These are phyloP conservation scores for Takifugu flavidus DNA, from an alignment of 2,113 vertebrate species.

Conservation along the genomic window DNA sequence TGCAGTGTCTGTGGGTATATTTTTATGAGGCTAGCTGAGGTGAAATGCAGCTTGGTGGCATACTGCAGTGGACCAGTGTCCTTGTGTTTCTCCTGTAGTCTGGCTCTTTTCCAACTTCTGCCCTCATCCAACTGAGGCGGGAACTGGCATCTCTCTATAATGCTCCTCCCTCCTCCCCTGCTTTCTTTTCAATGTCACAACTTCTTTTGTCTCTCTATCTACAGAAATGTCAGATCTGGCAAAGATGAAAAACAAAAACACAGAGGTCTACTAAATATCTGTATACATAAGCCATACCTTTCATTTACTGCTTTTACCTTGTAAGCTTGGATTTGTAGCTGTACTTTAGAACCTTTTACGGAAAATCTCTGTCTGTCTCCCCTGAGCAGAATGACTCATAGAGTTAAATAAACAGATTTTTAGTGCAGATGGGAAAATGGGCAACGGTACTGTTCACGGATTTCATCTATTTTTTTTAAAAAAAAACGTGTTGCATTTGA, in stretches of 20 bases:
- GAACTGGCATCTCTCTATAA: constrained; percentile 29
- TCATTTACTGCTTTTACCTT: constrained; percentile 10
- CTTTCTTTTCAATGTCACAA: constrained; percentile 6
- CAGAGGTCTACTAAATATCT: constrained; percentile 14
- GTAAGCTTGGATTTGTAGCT: constrained; percentile 3
- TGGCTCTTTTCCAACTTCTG: constrained; percentile 63
- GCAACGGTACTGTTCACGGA: neutral
- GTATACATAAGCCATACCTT: constrained; percentile 5
- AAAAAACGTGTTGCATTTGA: too few species aligned
- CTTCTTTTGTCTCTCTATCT: neutral
- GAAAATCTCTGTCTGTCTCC: constrained; percentile 14
- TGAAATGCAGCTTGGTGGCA: constrained; percentile 38
- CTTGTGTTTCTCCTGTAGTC: constrained; percentile 61
- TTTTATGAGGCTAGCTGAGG: constrained; percentile 17
- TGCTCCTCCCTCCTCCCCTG: constrained; percentile 10
- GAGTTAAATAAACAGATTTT: constrained; percentile 34
- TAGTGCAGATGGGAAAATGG: constrained; percentile 17
- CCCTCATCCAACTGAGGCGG: constrained; percentile 45
- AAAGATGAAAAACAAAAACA: constrained; percentile 11
- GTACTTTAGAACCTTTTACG: constrained; percentile 13
- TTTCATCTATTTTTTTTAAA: neutral
- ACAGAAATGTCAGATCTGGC: constrained; percentile 15
- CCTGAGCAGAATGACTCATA: constrained; percentile 48
- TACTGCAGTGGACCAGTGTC: constrained; percentile 49
- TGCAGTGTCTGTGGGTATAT: constrained; percentile 11